phyloP scores from a whole-genome alignment of 2,888 invertebrate genomes.

The Pachycephus smyrnensis region DNA sequence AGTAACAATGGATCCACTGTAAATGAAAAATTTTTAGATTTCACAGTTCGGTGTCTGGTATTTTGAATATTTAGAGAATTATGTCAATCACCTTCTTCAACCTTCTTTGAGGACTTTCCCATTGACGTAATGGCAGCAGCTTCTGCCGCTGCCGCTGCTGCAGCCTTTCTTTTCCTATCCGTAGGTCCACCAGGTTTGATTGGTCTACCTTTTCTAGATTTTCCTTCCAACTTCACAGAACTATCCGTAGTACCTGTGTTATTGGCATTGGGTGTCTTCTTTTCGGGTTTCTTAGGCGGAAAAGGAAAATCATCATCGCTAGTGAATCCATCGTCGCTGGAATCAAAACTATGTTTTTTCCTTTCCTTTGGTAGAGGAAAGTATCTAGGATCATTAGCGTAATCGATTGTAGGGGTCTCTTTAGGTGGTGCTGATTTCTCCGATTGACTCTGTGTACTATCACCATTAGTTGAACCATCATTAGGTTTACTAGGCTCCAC shows the following conservation, averaged over 20 bases:
- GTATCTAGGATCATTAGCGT: slow-evolving; percentile 77
- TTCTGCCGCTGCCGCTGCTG: slow-evolving; percentile 52
- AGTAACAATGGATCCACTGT: slow-evolving; percentile 59
- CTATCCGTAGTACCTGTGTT: slow-evolving; percentile 22
- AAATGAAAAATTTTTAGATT: slow-evolving; percentile 5
- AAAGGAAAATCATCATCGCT: slow-evolving; percentile 68
- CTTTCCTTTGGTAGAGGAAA: slow-evolving; percentile 80
- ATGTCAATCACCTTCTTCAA: slow-evolving; percentile 63
- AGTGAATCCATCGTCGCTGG: slow-evolving; percentile 76
- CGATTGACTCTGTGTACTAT: slow-evolving; percentile 12
- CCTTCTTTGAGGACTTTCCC: slow-evolving; percentile 69
- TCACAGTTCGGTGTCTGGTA: not conserved
- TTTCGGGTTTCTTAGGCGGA: slow-evolving; percentile 52
- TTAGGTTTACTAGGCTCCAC: slow-evolving; percentile 42
- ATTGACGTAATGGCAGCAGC: slow-evolving; percentile 28
- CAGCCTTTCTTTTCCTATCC: slow-evolving; percentile 66
- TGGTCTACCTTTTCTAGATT: slow-evolving; percentile 64
- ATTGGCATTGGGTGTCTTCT: slow-evolving; percentile 37
- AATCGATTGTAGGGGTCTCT: slow-evolving; percentile 68
- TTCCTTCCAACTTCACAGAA: slow-evolving; percentile 45
- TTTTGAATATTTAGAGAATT: not conserved
- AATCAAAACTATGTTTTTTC: slow-evolving; percentile 76
- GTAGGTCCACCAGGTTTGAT: slow-evolving; percentile 67
- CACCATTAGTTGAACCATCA: slow-evolving; percentile 37
- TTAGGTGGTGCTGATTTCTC: slow-evolving; percentile 56